phyloP scores from a whole-genome alignment of 2,113 vertebrate genomes.

The Gorsachius goisagi region DNA sequence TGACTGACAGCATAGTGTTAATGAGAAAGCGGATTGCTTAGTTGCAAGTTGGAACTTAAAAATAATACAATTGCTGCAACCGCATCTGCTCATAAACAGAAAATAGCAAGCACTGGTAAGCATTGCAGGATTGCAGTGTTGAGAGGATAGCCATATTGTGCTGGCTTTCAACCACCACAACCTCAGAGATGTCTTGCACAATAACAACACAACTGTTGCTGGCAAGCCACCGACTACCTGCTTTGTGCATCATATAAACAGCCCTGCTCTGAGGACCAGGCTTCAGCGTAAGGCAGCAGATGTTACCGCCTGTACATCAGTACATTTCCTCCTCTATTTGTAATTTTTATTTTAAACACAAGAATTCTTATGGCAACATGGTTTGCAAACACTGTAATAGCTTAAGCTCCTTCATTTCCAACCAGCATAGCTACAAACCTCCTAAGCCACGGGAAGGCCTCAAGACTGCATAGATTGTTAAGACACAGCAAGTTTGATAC shows the following conservation, averaged over 20 bases:
- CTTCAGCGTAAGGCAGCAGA: background rate
- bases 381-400: background rate
- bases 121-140: accelerated
- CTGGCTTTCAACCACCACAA: background rate
- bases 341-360: background rate
- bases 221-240: background rate
- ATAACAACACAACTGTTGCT: accelerated
- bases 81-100: background rate
- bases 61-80: background rate
- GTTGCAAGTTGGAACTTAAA: background rate
- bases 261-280: accelerated
- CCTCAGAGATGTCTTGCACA: background rate
- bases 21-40: background rate
- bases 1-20: accelerated
- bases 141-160: background rate
- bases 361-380: background rate
- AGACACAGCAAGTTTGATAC: slow-evolving; percentile 74
- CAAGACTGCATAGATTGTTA: slow-evolving; percentile 50
- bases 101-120: accelerated
- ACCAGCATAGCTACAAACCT: background rate
- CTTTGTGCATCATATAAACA: background rate
- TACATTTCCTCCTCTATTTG: background rate
- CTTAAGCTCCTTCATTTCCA: slow-evolving; percentile 7
- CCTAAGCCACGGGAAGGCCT: slow-evolving; percentile 1
- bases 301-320: background rate